Evolutionary conservation across 2,888 invertebrate species (phyloP), one percentile per base, ranked within the genome.

Genomic region (Chrysolina haemoptera): DNA sequence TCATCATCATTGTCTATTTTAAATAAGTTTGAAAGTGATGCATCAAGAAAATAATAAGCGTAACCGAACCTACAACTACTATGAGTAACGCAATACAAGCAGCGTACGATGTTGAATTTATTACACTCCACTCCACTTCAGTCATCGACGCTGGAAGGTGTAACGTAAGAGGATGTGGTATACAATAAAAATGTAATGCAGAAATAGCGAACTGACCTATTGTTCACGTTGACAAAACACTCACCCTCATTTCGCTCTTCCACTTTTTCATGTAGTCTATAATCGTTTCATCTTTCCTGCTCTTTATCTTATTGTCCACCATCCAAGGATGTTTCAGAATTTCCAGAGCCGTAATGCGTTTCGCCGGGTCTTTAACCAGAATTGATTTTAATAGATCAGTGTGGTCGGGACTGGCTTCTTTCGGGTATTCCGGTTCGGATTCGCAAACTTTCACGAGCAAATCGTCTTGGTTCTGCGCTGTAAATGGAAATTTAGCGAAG

Each of bases 331-430:
- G 90, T 70, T 88, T 83, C 40, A 87, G 82, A 27, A 90, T 86
- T 84, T 91, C 90, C 50, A 87, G 84, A 1, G 91, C 90, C 1
- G 90, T 89, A 62, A 89, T 83, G 63, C 91, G 85, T 76, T 89
- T 87, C 11, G 90, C 90, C 11, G 91, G 90, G 82, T 91, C 89
- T 78, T 89, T 88, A 68, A 86, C 86, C 62, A 91, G 83, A 85
- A 90, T 87, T 70, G 88, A 86, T 74, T 82, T 84, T 46, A 91
- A 82, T 65, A 90, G 85, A 76, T 89, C 85, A 64, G 87, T 87
- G 9, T 88, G 89, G 83, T 86, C 85, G 78, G 18, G 18, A 68
- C 74, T 79, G 4, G 77, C 43, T 27, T n/a, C 78, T 20, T 70
- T 53, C 6, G 53, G 55, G 70, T 74, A 81, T 22, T 82, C 77